Evolutionary conservation across 2,888 invertebrate species (phyloP).

Genomic region (Drosophila pseudotakahashii): DNA sequence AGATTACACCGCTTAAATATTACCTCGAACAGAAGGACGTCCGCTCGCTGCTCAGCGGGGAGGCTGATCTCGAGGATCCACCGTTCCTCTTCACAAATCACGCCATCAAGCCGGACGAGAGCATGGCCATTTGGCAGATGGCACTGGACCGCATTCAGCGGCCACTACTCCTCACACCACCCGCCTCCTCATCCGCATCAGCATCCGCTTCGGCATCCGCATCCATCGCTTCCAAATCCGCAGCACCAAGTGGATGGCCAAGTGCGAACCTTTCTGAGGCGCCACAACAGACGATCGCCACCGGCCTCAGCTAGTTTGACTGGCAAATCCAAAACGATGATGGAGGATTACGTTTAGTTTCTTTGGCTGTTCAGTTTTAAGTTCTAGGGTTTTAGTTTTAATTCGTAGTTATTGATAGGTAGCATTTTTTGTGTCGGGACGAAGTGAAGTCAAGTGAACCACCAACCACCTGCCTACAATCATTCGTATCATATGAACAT

Average conservation of each 20-base stretch:
- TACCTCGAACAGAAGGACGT: conserved; percentile 66
- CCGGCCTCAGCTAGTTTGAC: conserved; percentile 61
- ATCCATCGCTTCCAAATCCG: conserved; percentile 11
- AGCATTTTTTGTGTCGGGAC: conserved; percentile 57
- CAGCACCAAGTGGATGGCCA: neutral
- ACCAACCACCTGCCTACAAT: conserved; percentile 80
- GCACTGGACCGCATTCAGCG: conserved; percentile 38
- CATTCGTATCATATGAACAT: conserved; percentile 70
- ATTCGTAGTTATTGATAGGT: conserved; percentile 52
- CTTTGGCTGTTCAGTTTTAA: conserved; percentile 61
- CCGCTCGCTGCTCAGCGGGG: conserved; percentile 67
- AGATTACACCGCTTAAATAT: conserved; percentile 83
- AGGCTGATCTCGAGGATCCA: conserved; percentile 68
- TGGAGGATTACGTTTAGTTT: conserved; percentile 22
- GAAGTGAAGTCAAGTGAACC: conserved; percentile 73
- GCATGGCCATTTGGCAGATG: conserved; percentile 84
- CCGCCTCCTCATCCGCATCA: conserved; percentile 22
- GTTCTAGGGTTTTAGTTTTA: conserved; percentile 50
- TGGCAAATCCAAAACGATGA: conserved; percentile 7
- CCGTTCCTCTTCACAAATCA: conserved; percentile 83
- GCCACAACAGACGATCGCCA: conserved; percentile 19
- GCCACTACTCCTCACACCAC: conserved; percentile 12
- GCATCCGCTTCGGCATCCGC: conserved; percentile 8
- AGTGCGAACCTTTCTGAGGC: conserved; percentile 16
- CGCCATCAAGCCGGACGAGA: conserved; percentile 83